Evolutionary conservation across 2,113 vertebrate genomes (phyloP), one percentile per base, ranked within the genome.

Genomic region (Lophochroa leadbeateri): DNA sequence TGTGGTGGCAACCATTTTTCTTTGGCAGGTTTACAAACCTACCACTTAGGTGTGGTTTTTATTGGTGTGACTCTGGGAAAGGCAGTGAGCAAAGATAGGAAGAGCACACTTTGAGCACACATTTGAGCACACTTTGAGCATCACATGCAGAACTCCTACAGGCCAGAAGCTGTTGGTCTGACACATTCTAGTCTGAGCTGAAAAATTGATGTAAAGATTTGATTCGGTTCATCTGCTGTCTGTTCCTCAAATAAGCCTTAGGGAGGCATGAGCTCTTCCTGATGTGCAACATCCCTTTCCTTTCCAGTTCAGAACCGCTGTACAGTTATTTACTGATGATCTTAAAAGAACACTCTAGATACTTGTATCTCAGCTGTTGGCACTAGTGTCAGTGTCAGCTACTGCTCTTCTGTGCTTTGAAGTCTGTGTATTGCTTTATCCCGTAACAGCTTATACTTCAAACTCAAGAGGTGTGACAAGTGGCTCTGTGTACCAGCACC

Each of bases 1-100:
- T 96, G 95, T 92, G 94, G 86, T 89, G 47, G 78, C 77, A 94
- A 3, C 53, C 64, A n/a, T 87, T 94, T 96, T 70, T 87, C 89
- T 91, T 35, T 52, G 77, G 64, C 83, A 92, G 93, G 89, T 96
- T 86, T 86, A 50, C 0, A 2, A 95, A 61, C 50, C 33, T 83
- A 31, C 60, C 35, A 7, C 72, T 85, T 84, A 47, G 64, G 86
- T 91, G 79, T 91, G 86, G 39, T 46, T 87, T 90, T 64, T 65
- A 5, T 33, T 84, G 86, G 35, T 79, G 69, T 78, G 70, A 84
- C 44, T 92, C 47, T 75, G 64, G 95, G 83, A 91, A 90, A 86
- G 90, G 35, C 10, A 23, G 17, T 8, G n/a, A 47, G 44, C 27
- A 47, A 58, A 84, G 80, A 46, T 1, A 50, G 80, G 77, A 63